These are phyloP conservation scores for Aplocera efformata DNA, from an alignment of 2,888 invertebrate species.

Conservation along the genomic window DNA sequence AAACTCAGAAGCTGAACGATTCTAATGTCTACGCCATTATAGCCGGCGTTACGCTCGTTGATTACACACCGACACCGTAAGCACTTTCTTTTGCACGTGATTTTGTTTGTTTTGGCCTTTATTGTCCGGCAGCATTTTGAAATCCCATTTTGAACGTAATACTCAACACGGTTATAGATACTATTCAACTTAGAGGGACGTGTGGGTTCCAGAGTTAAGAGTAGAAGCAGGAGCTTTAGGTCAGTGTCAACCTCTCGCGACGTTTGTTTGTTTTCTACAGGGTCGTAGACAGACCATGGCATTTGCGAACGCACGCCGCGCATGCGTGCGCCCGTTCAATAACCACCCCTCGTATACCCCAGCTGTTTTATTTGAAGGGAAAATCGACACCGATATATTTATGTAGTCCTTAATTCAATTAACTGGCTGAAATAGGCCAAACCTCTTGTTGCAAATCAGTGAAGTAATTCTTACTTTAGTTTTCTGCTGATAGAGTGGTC, in stretches of 20 bases:
- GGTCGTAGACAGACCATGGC: slow-evolving; percentile 45
- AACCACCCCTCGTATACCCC: slow-evolving; percentile 43
- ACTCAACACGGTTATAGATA: background rate
- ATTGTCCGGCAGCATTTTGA: background rate
- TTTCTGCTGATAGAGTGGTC: no score
- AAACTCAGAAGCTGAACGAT: slow-evolving; percentile 58
- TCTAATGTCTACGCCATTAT: slow-evolving; percentile 57
- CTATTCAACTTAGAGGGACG: slow-evolving; percentile 19
- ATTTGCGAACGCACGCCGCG: slow-evolving; percentile 43
- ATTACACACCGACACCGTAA: slow-evolving; percentile 47
- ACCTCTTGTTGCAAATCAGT: background rate
- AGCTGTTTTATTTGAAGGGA: slow-evolving; percentile 47
- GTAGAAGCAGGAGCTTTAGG: slow-evolving; percentile 42
- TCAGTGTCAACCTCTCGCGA: slow-evolving; percentile 58
- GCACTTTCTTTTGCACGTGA: slow-evolving; percentile 74
- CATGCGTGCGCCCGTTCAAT: slow-evolving; percentile 72
- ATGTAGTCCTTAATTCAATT: slow-evolving; percentile 8
- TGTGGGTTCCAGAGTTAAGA: slow-evolving; percentile 29
- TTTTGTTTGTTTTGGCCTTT: slow-evolving; percentile 50
- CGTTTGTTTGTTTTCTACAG: slow-evolving; percentile 70
- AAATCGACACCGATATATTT: slow-evolving; percentile 13
- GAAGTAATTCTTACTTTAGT: no score
- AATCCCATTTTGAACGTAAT: background rate
- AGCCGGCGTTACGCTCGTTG: slow-evolving; percentile 60
- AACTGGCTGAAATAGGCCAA: slow-evolving; percentile 2